phyloP scores from a whole-genome alignment of 2,888 invertebrate species.

The Aradus depressus region DNA sequence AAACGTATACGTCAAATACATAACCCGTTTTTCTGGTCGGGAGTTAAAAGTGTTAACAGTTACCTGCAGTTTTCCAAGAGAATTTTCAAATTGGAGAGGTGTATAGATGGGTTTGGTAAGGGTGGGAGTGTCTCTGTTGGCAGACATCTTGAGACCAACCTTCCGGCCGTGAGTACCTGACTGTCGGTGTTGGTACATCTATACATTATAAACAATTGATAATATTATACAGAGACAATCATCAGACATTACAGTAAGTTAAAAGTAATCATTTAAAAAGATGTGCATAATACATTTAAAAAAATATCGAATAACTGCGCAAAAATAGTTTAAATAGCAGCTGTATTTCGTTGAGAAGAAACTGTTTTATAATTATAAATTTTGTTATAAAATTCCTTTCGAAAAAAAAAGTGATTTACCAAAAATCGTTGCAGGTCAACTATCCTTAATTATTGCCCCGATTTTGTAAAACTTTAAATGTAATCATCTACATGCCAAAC shows the following conservation, averaged over 20 bases:
- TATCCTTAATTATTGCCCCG: too few relatives aligned
- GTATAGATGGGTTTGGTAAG: conserved; percentile 51
- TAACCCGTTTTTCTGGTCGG: too few relatives aligned
- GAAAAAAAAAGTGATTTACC: too few relatives aligned
- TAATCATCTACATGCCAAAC: too few relatives aligned
- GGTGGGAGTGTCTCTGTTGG: conserved; percentile 33
- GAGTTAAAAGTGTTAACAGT: conserved; percentile 18
- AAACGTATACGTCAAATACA: too few relatives aligned
- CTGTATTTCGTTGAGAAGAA: too few relatives aligned
- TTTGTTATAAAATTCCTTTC: too few relatives aligned
- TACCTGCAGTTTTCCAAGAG: conserved; percentile 82
- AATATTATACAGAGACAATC: not conserved
- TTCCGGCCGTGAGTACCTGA: conserved; percentile 39
- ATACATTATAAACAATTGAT: conserved; percentile 13
- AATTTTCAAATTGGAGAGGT: conserved; percentile 87
- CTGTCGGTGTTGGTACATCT: conserved; percentile 37
- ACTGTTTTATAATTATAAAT: too few relatives aligned
- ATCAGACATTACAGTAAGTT: too few relatives aligned
- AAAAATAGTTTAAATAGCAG: not conserved
- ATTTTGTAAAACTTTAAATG: too few relatives aligned
- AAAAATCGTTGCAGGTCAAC: too few relatives aligned
- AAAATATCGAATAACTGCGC: not conserved
- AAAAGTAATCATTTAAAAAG: too few relatives aligned
- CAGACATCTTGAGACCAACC: conserved; percentile 40
- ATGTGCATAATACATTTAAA: not conserved